phyloP scores from a whole-genome alignment of 1,140 invertebrate species.

The Solenopsis fugax region DNA sequence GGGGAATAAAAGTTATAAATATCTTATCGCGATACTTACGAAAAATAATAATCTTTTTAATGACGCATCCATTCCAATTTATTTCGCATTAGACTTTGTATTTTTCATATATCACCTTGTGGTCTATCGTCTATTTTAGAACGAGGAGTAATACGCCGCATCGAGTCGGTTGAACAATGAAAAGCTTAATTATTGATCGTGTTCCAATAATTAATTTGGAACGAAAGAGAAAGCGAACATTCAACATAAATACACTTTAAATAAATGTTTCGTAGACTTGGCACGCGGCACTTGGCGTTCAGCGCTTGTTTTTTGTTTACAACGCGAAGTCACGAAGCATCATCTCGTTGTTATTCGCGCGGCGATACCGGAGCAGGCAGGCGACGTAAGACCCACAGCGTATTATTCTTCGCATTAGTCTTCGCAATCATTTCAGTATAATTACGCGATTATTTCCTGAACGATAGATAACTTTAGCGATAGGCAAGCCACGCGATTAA shows the following conservation, averaged over 20 bases:
- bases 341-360: conserved; percentile 6
- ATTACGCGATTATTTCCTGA: background rate
- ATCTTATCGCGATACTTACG: too few relatives aligned
- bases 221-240: background rate
- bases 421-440: background rate
- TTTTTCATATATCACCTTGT: too few relatives aligned
- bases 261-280: background rate
- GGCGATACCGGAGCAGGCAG: background rate
- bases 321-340: background rate
- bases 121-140: too few relatives aligned
- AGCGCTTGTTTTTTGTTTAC: background rate
- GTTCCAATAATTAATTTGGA: background rate
- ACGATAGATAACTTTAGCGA: background rate
- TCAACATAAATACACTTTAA: background rate
- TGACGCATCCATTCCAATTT: too few relatives aligned
- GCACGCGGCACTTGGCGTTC: background rate
- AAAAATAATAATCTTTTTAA: too few relatives aligned
- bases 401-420: background rate
- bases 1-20: too few relatives aligned
- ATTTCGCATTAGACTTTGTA: too few relatives aligned
- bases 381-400: background rate
- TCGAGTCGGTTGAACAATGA: background rate
- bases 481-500: background rate
- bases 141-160: background rate
- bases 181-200: background rate